Conservation (phyloP, 2,888 invertebrate species). For the Theristus sp. region DNA sequence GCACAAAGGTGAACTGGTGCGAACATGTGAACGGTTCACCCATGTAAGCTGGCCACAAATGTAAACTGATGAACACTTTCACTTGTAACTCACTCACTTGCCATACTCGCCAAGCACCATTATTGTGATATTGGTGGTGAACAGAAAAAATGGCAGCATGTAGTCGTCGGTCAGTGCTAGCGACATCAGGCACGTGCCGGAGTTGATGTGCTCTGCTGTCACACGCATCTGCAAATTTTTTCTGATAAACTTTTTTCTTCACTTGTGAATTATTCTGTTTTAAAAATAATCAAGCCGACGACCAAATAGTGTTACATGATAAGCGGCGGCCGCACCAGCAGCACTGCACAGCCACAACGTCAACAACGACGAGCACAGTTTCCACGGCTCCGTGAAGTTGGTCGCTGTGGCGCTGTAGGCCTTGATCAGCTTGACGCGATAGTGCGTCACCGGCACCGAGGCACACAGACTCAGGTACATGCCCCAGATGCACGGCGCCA, state of each 20-base stretch:
- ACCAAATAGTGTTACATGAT: no score
- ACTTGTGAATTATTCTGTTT: no score
- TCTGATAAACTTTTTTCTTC: no score
- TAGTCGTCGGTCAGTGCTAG: not conserved
- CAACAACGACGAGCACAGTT: not conserved
- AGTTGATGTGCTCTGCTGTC: not conserved
- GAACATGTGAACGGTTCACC: no score
- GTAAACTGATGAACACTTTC: no score
- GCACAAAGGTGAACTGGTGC: no score
- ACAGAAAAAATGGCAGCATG: not conserved
- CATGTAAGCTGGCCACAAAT: no score
- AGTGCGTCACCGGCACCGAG: slow-evolving; percentile 3
- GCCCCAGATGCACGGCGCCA: slow-evolving; percentile 1
- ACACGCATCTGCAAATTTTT: no score
- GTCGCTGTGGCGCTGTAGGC: not conserved
- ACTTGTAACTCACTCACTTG: no score
- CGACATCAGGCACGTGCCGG: not conserved
- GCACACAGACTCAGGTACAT: slow-evolving; percentile 1
- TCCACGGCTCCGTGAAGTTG: slow-evolving; percentile 1
- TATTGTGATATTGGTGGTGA: not conserved
- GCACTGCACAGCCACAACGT: not conserved
- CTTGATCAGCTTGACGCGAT: slow-evolving; percentile 7
- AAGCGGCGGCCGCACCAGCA: not conserved
- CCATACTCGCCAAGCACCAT: not conserved
- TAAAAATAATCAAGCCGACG: no score